These are phyloP conservation scores for Apodemus sylvaticus DNA, from an alignment of 2,113 vertebrate genomes.

Conservation along the genomic window DNA sequence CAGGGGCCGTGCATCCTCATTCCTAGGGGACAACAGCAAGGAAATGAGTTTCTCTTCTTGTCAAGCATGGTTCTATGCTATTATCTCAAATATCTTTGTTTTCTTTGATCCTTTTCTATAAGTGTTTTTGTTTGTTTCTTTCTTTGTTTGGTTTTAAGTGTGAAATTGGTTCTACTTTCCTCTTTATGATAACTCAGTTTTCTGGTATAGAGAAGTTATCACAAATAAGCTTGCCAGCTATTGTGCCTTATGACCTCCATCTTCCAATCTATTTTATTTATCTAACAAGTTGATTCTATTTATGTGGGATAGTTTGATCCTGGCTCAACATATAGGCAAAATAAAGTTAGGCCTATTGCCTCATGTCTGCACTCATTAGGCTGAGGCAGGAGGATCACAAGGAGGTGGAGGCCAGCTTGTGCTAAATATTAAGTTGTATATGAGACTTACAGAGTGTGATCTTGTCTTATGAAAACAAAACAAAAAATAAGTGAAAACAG, in stretches of 20 bases:
- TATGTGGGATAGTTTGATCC: not conserved
- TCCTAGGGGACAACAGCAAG: not conserved
- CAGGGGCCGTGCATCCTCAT: fast-evolving
- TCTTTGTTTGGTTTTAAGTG: not conserved
- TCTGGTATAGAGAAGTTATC: not conserved
- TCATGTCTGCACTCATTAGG: not conserved
- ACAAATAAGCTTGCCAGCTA: not conserved
- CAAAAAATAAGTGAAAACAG: not conserved
- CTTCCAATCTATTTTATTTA: not conserved
- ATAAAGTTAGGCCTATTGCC: too few species aligned
- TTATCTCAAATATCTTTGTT: not conserved
- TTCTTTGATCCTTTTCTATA: not conserved
- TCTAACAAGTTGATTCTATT: not conserved
- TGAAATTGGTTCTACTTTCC: not conserved
- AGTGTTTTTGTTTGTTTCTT: not conserved
- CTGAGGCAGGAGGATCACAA: not conserved
- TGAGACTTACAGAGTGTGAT: too few species aligned
- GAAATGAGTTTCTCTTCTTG: not conserved
- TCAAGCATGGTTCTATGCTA: fast-evolving
- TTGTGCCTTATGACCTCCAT: not conserved
- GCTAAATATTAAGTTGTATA: not conserved
- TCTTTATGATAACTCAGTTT: not conserved
- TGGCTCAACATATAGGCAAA: not conserved
- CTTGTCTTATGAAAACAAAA: not conserved
- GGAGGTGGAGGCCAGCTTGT: not conserved